Conservation (phyloP, 1,140 invertebrate genomes). For the Ditylenchus dipsaci region DNA sequence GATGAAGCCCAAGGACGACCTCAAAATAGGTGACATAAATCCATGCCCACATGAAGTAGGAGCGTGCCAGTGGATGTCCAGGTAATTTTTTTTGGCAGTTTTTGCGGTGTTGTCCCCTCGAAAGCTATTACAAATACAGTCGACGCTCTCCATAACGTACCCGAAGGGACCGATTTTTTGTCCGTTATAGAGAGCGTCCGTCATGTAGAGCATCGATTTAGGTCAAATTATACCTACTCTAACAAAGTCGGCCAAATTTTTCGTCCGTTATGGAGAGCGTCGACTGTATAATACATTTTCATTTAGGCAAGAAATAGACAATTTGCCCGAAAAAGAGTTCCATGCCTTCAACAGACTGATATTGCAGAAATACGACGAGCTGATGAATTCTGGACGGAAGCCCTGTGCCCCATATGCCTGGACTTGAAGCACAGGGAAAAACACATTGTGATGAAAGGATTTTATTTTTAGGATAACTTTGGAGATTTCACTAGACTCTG, state of each 20-base stretch:
- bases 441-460: neutral
- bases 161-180: too few relatives aligned
- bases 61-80: constrained; percentile 21
- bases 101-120: too few relatives aligned
- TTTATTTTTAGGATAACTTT: neutral
- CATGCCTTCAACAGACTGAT: constrained; percentile 27
- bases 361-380: constrained; percentile 24
- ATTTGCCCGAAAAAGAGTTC: constrained; percentile 16
- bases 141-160: too few relatives aligned
- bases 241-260: too few relatives aligned
- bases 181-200: too few relatives aligned
- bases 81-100: too few relatives aligned
- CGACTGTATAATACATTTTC: neutral
- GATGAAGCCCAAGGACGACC: constrained; percentile 29
- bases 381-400: constrained; percentile 1
- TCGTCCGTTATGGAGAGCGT: too few relatives aligned
- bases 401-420: constrained; percentile 24
- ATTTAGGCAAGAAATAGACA: constrained; percentile 17
- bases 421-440: neutral
- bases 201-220: too few relatives aligned
- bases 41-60: constrained; percentile 30
- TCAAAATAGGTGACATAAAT: constrained; percentile 10
- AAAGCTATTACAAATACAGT: too few relatives aligned
- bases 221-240: too few relatives aligned
- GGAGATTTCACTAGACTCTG: too few relatives aligned